Conservation (phyloP, 2,797 vertebrate species). For the Orientallactaga sibirica region DNA sequence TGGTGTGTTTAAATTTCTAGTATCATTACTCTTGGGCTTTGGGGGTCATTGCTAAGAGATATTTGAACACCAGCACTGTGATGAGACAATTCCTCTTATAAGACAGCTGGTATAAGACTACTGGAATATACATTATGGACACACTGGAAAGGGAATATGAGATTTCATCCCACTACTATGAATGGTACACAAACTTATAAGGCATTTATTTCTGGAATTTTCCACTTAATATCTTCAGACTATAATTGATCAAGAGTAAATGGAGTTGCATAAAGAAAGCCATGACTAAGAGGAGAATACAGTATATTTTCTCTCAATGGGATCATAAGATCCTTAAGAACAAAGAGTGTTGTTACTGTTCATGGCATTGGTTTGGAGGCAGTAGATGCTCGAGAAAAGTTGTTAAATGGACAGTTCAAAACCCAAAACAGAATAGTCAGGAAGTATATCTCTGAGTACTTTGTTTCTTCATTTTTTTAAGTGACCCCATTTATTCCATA, state of each 20-base stretch:
- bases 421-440: conserved; percentile 8
- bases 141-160: not conserved
- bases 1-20: not conserved
- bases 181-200: not conserved
- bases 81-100: not conserved
- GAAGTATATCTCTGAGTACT: not conserved
- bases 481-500: not conserved
- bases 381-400: not conserved
- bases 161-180: not conserved
- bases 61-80: not conserved
- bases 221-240: not conserved
- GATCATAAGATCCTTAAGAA: conserved; percentile 8
- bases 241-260: not conserved
- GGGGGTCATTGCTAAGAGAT: not conserved
- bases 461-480: conserved; percentile 43
- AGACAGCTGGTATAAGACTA: not conserved
- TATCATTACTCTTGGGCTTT: not conserved
- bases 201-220: not conserved
- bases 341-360: not conserved
- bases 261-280: not conserved
- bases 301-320: conserved; percentile 22
- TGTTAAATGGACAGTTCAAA: not conserved
- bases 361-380: not conserved
- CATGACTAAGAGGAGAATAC: not conserved
- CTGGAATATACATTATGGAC: not conserved